These are phyloP conservation scores for Leuctra nigra DNA, from an alignment of 2,888 invertebrate species.

Conservation along the genomic window DNA sequence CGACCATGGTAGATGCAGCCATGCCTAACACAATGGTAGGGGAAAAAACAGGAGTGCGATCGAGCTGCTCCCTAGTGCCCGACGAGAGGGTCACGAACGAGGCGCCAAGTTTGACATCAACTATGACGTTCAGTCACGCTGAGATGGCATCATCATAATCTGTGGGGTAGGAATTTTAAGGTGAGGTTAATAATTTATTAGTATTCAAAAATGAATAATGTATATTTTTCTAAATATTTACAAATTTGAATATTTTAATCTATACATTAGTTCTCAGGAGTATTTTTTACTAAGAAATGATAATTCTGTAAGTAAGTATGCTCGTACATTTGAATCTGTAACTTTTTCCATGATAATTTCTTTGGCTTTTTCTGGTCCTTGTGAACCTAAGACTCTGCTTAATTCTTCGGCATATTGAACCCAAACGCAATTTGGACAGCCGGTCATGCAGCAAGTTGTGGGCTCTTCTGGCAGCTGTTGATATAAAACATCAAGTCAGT, in stretches of 20 bases:
- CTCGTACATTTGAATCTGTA: constrained; percentile 72
- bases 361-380: constrained; percentile 60
- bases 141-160: no score
- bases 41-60: background rate
- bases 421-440: constrained; percentile 92
- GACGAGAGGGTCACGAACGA: no score
- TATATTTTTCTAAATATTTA: no score
- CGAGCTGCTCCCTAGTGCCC: no score
- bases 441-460: constrained; percentile 84
- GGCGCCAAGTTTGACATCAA: no score
- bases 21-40: background rate
- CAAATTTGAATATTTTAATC: no score
- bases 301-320: constrained; percentile 75
- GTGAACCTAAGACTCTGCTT: constrained; percentile 49
- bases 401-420: constrained; percentile 81
- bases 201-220: no score
- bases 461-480: constrained; percentile 60
- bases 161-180: no score
- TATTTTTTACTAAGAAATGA: background rate
- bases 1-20: background rate
- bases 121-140: no score
- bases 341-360: constrained; percentile 68
- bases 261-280: no score
- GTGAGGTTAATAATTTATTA: no score
- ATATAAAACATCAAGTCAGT: no score